Evolutionary conservation across 1,140 invertebrate species (phyloP).

Genomic region (Heliconius hewitsoni): DNA sequence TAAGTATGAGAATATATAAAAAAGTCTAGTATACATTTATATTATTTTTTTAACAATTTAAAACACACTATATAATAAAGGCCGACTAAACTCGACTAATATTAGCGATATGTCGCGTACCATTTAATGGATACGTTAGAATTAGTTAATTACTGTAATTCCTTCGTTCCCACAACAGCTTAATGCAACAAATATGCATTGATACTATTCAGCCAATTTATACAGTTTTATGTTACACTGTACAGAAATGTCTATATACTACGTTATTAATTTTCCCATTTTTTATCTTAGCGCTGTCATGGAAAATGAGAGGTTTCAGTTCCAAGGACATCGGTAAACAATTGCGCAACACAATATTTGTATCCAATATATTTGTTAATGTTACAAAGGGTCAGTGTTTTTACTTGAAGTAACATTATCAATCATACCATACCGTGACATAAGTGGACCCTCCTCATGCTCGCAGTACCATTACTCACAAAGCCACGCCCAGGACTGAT

Average conservation of each 20-base stretch:
- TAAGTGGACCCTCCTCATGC: constrained; percentile 77
- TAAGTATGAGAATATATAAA: background rate
- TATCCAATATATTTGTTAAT: constrained; percentile 46
- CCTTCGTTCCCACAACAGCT: constrained; percentile 15
- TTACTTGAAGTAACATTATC: constrained; percentile 69
- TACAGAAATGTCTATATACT: background rate
- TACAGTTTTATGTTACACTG: background rate
- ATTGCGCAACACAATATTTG: constrained; percentile 30
- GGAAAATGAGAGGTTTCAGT: constrained; percentile 14
- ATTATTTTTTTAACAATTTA: background rate
- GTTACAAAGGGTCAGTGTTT: constrained; percentile 65
- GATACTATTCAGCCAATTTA: constrained; percentile 6
- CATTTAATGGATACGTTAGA: constrained; percentile 23
- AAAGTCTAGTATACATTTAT: background rate
- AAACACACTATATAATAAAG: background rate
- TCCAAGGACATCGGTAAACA: constrained; percentile 23
- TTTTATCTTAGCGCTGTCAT: constrained; percentile 15
- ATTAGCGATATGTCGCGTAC: background rate
- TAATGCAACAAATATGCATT: constrained; percentile 27
- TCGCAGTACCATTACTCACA: constrained; percentile 75
- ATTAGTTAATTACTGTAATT: constrained; percentile 31
- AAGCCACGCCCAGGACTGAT: constrained; percentile 70
- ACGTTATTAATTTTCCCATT: background rate
- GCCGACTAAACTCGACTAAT: background rate
- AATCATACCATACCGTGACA: constrained; percentile 77